Evolutionary conservation across 2,113 vertebrate species (phyloP).

Genomic region (Xerus inauris): DNA sequence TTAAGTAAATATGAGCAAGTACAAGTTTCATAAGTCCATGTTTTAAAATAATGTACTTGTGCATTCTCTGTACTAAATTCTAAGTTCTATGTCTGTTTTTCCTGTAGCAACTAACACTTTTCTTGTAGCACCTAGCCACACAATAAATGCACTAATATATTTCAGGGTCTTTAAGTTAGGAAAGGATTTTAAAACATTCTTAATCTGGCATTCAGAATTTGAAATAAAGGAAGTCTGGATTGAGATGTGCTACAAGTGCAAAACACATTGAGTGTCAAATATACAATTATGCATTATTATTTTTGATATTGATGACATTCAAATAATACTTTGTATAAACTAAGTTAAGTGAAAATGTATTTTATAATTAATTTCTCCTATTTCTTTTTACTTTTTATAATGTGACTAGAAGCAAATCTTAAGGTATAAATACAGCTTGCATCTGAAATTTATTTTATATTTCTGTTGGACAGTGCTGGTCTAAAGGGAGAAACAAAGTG

Average conservation of each 20-base stretch:
- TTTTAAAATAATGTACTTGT: background rate
- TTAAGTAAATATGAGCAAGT: background rate
- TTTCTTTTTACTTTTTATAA: background rate
- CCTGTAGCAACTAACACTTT: background rate
- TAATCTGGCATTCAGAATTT: background rate
- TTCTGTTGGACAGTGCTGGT: background rate
- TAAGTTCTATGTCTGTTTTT: background rate
- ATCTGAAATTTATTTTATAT: background rate
- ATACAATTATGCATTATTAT: background rate
- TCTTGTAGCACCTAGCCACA: background rate
- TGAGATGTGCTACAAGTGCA: background rate
- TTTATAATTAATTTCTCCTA: background rate
- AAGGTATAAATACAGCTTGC: background rate
- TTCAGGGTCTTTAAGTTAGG: background rate
- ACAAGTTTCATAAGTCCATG: background rate
- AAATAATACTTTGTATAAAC: background rate
- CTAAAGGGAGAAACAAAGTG: background rate
- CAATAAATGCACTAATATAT: background rate
- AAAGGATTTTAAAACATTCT: background rate
- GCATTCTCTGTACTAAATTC: background rate
- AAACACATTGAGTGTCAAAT: background rate
- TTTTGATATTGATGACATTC: background rate
- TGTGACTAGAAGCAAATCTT: background rate
- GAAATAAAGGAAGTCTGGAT: background rate
- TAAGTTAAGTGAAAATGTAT: background rate